Percentiles rank a stretch among this genome's conserved stretches.
These are phyloP conservation scores for Ceratoteleas bidentatus DNA, from an alignment of 1,140 invertebrate genomes.

Conservation along the genomic window DNA sequence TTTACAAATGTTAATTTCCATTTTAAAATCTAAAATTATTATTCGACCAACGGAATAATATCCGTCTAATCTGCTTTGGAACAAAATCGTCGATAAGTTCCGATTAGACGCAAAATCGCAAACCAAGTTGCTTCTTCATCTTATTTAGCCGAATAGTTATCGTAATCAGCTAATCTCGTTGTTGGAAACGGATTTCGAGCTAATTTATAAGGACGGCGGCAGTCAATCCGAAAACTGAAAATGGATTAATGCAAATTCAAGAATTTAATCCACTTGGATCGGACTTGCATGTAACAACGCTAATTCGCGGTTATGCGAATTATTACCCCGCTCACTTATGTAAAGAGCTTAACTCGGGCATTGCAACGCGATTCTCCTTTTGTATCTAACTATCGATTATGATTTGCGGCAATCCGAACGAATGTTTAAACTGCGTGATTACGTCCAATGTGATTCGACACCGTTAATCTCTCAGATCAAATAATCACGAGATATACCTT, in stretches of 20 bases:
- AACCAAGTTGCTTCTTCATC: conserved; percentile 13
- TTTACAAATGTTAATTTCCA: too few relatives aligned
- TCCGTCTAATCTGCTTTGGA: too few relatives aligned
- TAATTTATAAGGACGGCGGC: conserved; percentile 29
- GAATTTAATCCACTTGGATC: conserved; percentile 33
- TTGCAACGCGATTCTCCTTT: not conserved
- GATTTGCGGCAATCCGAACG: conserved; percentile 3
- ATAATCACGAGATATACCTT: too few relatives aligned
- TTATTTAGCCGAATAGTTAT: conserved; percentile 17
- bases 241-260: conserved; percentile 30
- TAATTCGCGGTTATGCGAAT: conserved; percentile 36
- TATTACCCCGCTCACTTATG: conserved; percentile 26
- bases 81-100: too few relatives aligned
- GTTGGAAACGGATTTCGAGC: conserved; percentile 10
- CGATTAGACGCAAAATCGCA: not conserved
- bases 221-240: conserved; percentile 16
- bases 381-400: conserved; percentile 5
- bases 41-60: too few relatives aligned
- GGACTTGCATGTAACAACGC: conserved; percentile 18
- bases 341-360: not conserved
- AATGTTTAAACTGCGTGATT: conserved; percentile 12
- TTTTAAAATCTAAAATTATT: too few relatives aligned
- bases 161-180: conserved; percentile 24
- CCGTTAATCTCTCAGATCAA: conserved; percentile 4
- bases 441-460: not conserved